Base-by-base conservation (phyloP, 2,797 vertebrate species). In the Gallirallus australis region DNA sequence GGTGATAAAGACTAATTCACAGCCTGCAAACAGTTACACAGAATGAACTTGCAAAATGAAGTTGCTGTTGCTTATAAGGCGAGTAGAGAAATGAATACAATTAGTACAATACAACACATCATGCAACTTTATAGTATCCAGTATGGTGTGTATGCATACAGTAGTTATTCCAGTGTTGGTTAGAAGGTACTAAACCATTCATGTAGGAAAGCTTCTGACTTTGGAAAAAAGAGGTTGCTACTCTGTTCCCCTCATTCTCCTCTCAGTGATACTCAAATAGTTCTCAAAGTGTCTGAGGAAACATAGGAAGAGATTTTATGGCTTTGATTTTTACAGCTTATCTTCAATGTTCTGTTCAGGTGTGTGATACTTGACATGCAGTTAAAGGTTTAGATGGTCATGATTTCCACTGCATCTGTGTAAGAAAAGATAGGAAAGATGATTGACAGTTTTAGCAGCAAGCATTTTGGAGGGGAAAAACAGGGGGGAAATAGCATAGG, bases 401-500 rank as follows among this genome's bases (percentile, higher is more conserved):
- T 24, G 13, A 28, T 79, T 90, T 84, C 28, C 19, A 45, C 13
- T 71, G 42, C 18, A 37, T 35, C 59, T 47, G 1, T 70, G 17
- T 42, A 63, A 66, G 59, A 68, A 81, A 84, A 78, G 7, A 48
- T 73, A 91, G 33, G 19, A 69, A 69, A 64, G 9, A 19, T 9
- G 14, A 42, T 33, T n/a, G 35, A 27, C 7, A 48, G 18, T 65
- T 93, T 94, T 71, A 33, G 5, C 53, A 87, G 60, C 20, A 68
- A 82, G 42, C 6, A 17, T 82, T 91, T 33, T 87, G n/a, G 72
- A 70, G 10, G 13, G 37, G 14, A 57, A 23, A 31, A 69, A 4
- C 8, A 11, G 25, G 8, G n/a, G 1, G 1, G 2, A 69, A 63
- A 25, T 3, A 42, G 5, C 7, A 13, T 1, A 47, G 25, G 23